A percentile compares a stretch with the other conserved stretches of the same genome.
Conservation (phyloP, 2,888 invertebrate genomes). For the Alsophila aescularia region DNA sequence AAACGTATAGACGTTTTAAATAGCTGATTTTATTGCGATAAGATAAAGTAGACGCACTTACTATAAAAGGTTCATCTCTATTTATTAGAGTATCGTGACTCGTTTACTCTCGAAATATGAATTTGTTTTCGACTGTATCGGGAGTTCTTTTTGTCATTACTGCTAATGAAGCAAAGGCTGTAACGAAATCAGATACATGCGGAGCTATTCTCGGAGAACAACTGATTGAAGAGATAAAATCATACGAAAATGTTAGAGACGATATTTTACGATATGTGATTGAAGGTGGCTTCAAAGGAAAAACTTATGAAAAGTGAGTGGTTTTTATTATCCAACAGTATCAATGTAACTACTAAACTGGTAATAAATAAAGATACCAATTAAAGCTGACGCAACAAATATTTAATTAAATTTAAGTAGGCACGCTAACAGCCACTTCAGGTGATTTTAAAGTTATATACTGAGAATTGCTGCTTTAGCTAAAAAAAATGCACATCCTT, state of each 20-base stretch:
- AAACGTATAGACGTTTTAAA: slow-evolving; percentile 44
- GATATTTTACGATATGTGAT: slow-evolving; percentile 80
- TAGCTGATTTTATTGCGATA: slow-evolving; percentile 13
- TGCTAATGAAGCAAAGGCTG: slow-evolving; percentile 54
- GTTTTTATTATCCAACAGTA: too few relatives aligned
- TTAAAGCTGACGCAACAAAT: too few relatives aligned
- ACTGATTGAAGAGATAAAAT: slow-evolving; percentile 84
- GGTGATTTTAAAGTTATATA: too few relatives aligned
- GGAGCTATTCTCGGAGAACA: slow-evolving; percentile 65
- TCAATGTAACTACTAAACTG: too few relatives aligned
- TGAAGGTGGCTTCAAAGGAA: slow-evolving; percentile 81
- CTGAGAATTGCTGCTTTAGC: too few relatives aligned
- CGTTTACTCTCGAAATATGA: slow-evolving; percentile 45
- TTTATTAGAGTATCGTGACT: neutral
- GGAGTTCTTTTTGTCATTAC: slow-evolving; percentile 50
- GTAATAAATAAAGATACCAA: too few relatives aligned
- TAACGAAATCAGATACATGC: slow-evolving; percentile 58
- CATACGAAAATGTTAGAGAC: slow-evolving; percentile 78
- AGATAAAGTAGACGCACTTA: slow-evolving; percentile 35
- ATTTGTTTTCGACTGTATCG: slow-evolving; percentile 45
- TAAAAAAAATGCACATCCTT: too few relatives aligned
- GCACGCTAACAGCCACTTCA: too few relatives aligned
- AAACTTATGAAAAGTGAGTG: slow-evolving; percentile 83
- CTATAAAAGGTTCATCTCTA: slow-evolving; percentile 15
- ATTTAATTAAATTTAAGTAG: too few relatives aligned